These are phyloP conservation scores for Galaxias olidus DNA, from an alignment of 2,797 vertebrate genomes.

Conservation along the genomic window DNA sequence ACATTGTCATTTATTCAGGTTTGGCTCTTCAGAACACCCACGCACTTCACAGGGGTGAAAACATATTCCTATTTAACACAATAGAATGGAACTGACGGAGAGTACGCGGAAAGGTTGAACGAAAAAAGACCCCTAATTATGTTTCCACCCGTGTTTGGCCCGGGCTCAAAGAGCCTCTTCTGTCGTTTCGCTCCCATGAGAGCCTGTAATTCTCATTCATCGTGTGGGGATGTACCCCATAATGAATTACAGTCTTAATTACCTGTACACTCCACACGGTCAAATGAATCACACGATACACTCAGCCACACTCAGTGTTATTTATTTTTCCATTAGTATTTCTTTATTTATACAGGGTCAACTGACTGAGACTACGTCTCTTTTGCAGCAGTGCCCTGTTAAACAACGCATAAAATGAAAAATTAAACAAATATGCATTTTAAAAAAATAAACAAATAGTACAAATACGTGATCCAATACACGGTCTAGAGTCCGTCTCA, in stretches of 20 bases:
- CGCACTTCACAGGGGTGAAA: background rate
- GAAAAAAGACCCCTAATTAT: slow-evolving; percentile 20
- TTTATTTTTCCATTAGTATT: too few species aligned
- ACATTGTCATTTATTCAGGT: background rate
- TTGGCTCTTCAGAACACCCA: too few species aligned
- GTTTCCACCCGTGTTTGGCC: slow-evolving; percentile 21
- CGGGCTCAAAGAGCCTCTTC: slow-evolving; percentile 44
- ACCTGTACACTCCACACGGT: slow-evolving; percentile 48
- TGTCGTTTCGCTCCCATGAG: slow-evolving; percentile 51
- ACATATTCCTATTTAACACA: background rate
- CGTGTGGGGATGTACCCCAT: slow-evolving; percentile 40
- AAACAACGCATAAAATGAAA: too few species aligned
- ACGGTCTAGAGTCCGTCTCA: too few species aligned
- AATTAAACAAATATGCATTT: too few species aligned
- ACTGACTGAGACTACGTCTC: too few species aligned
- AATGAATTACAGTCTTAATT: slow-evolving; percentile 71
- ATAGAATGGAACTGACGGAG: background rate
- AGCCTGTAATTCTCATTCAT: slow-evolving; percentile 58
- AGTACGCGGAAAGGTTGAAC: background rate
- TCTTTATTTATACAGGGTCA: too few species aligned
- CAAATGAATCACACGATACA: slow-evolving; percentile 69
- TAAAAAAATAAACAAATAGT: too few species aligned
- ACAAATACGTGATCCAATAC: too few species aligned
- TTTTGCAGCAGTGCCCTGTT: too few species aligned
- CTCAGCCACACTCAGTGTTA: slow-evolving; percentile 46